A percentile compares a stretch with the other conserved stretches of the same genome.
These are phyloP conservation scores for Epiblema foenella DNA, from an alignment of 2,888 invertebrate species.

Conservation along the genomic window DNA sequence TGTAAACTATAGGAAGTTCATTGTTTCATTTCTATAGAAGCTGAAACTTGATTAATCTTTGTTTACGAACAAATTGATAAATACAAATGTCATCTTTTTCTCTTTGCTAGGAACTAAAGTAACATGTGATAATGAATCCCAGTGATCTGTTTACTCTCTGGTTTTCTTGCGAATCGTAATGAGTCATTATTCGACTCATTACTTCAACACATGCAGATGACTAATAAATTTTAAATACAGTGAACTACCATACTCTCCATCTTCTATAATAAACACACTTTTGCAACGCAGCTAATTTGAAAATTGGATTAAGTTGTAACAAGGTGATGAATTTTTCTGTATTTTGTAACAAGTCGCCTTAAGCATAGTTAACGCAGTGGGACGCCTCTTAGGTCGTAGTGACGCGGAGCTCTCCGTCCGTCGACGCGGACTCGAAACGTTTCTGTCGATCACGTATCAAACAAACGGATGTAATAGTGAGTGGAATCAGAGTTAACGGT, in stretches of 20 bases:
- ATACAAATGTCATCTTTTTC: too few relatives aligned
- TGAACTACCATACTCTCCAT: neutral
- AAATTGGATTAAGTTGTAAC: conserved; percentile 46
- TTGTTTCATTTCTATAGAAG: neutral
- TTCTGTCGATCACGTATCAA: conserved; percentile 6
- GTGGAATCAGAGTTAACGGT: neutral
- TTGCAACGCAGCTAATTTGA: conserved; percentile 52
- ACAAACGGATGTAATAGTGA: neutral
- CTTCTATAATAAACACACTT: conserved; percentile 45
- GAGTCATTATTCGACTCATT: conserved; percentile 20
- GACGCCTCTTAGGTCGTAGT: conserved; percentile 65
- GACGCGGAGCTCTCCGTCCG: conserved; percentile 42
- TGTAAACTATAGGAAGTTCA: neutral
- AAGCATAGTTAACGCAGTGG: conserved; percentile 56
- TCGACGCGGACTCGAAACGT: conserved; percentile 16
- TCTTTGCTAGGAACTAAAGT: neutral
- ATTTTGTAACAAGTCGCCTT: conserved; percentile 46
- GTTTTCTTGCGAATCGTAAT: conserved; percentile 5
- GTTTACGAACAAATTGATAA: too few relatives aligned
- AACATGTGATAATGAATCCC: neutral
- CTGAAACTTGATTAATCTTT: neutral
- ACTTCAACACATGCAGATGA: conserved; percentile 8
- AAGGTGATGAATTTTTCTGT: conserved; percentile 51
- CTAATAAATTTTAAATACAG: conserved; percentile 9
- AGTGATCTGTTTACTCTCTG: conserved; percentile 33